Conservation (phyloP, 1,140 invertebrate species). For the Mactra quadrangularis region DNA sequence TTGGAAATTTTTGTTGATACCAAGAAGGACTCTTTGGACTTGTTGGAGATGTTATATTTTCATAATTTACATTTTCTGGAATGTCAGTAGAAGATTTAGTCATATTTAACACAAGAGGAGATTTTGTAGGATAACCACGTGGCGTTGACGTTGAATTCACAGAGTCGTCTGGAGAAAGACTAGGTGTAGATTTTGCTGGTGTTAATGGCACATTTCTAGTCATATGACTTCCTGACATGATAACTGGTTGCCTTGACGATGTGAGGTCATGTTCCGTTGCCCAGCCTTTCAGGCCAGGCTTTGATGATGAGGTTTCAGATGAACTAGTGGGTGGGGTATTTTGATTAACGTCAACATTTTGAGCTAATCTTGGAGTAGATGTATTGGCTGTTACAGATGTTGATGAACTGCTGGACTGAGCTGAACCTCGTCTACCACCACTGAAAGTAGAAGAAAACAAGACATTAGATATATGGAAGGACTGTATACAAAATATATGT, state of each 20-base stretch:
- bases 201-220: constrained; percentile 63
- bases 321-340: constrained; percentile 10
- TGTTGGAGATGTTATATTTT: constrained; percentile 46
- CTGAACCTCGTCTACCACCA: constrained; percentile 46
- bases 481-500: background rate
- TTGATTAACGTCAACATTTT: constrained; percentile 8
- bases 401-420: constrained; percentile 14
- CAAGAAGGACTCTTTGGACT: constrained; percentile 55
- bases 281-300: constrained; percentile 59
- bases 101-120: constrained; percentile 33
- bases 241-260: constrained; percentile 52
- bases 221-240: constrained; percentile 47
- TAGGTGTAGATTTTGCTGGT: constrained; percentile 73
- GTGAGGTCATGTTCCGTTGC: constrained; percentile 62
- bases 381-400: background rate
- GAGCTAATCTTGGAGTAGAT: constrained; percentile 7
- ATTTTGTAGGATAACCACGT: constrained; percentile 35
- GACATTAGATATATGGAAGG: background rate
- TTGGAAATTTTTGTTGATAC: constrained; percentile 55
- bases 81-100: constrained; percentile 73
- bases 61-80: constrained; percentile 59
- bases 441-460: constrained; percentile 38
- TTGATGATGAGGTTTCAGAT: constrained; percentile 1
- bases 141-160: constrained; percentile 19
- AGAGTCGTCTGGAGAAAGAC: constrained; percentile 62